These are phyloP conservation scores for Harpagus bidentatus DNA, from an alignment of 2,113 vertebrate species.

Conservation along the genomic window DNA sequence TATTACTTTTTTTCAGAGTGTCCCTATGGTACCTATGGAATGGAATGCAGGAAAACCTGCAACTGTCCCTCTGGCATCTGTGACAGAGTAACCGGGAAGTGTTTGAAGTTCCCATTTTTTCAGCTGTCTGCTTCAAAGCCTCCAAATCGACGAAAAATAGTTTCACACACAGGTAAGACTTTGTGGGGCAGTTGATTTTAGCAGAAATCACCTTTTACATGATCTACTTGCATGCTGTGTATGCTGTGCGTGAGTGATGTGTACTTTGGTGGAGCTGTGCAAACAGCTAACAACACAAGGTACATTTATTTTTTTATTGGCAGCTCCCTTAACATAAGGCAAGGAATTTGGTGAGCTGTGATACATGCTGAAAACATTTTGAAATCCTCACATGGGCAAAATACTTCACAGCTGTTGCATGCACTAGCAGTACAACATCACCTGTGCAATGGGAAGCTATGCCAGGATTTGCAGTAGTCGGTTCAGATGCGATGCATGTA, in stretches of 20 bases:
- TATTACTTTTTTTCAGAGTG: constrained; percentile 80
- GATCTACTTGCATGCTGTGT: not conserved
- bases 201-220: not conserved
- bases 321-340: not conserved
- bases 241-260: rapidly evolving
- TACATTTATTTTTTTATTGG: not conserved
- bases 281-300: not conserved
- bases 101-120: constrained; percentile 88
- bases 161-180: constrained; percentile 79
- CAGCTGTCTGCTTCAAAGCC: constrained; percentile 74
- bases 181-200: not conserved
- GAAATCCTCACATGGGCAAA: not conserved
- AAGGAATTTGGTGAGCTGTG: not conserved
- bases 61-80: constrained; percentile 90
- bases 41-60: constrained; percentile 90
- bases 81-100: constrained; percentile 90
- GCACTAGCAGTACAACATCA: not conserved
- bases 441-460: not conserved
- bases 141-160: constrained; percentile 71
- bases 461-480: not conserved
- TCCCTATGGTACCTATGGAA: constrained; percentile 87
- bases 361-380: not conserved
- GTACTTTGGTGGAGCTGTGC: not conserved
- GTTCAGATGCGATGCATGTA: not conserved
- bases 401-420: not conserved